These are phyloP conservation scores for Salminus brasiliensis DNA, from an alignment of 2,113 vertebrate species.

Conservation along the genomic window DNA sequence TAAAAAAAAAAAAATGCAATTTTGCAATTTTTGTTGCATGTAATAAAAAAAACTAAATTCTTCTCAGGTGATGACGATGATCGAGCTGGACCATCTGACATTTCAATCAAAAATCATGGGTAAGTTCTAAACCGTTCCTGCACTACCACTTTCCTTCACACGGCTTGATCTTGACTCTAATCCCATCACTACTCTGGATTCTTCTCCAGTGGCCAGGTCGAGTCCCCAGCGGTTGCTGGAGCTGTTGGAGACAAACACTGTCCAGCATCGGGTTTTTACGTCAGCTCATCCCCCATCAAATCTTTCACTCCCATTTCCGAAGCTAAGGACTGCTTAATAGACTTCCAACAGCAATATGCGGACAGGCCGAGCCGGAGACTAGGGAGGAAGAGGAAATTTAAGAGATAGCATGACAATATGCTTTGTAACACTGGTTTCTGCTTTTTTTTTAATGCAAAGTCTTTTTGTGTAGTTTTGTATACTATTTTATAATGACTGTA, in stretches of 20 bases:
- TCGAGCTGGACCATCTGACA: slow-evolving; percentile 50
- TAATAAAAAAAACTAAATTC: no score
- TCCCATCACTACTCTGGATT: background rate
- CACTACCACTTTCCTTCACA: background rate
- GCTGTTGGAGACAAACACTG: background rate
- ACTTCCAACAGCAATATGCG: slow-evolving; percentile 71
- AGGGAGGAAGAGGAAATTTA: slow-evolving; percentile 56
- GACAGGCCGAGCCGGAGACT: slow-evolving; percentile 54
- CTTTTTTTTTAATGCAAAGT: slow-evolving; percentile 25
- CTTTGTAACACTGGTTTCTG: slow-evolving; percentile 2
- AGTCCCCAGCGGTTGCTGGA: background rate
- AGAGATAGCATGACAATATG: slow-evolving; percentile 37
- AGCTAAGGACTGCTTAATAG: slow-evolving; percentile 75
- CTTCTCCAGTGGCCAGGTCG: slow-evolving; percentile 11
- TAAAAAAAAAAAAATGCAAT: no score
- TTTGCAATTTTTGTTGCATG: background rate
- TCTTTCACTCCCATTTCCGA: slow-evolving; percentile 80
- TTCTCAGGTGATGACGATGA: slow-evolving; percentile 34
- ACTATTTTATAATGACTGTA: slow-evolving; percentile 31
- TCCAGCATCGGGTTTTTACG: slow-evolving; percentile 3
- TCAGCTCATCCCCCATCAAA: slow-evolving; percentile 77
- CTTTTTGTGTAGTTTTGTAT: slow-evolving; percentile 44
- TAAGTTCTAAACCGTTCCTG: background rate
- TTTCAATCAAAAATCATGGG: slow-evolving; percentile 22
- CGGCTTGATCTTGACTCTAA: background rate